Evolutionary conservation across 2,113 vertebrate species (phyloP), one percentile per base, ranked within the genome.

Genomic region (Ascaphus truei): DNA sequence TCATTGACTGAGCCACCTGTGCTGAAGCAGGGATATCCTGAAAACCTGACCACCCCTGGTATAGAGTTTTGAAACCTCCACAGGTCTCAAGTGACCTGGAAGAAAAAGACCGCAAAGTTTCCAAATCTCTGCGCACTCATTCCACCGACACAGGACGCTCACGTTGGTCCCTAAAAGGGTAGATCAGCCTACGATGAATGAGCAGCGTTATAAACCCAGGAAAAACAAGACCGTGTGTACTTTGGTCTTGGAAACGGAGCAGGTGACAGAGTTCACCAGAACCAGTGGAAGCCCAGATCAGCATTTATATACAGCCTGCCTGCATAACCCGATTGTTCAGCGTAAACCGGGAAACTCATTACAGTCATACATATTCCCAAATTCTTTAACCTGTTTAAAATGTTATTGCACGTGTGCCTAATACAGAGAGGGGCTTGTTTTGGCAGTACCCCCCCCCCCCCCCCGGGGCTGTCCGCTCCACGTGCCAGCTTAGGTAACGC

Each of bases 321-420:
- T 30, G 37, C 61, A 41, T 53, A 41, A 39, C 25, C 50, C 16
- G 16, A 37, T 64, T 64, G 62, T 64, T 64, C n/a, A 52, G 23
- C 27, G 29, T 64, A 52, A 15, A 51, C 62, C 20, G 7, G 18
- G 37, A 64, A 52, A 52, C 18, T 22, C 55, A 39, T 22, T n/a
- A 23, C 18, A 29, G 36, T 51, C 30, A 52, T 61, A 20, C 41
- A 69, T 56, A 60, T 51, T 27, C 37, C 22, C 13, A 60, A 22
- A 69, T 60, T 60, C 57, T 41, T 61, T 60, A n/a, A 47, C 33
- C 37, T 69, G 51, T 60, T 50, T 69, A 34, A 48, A 69, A 69
- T 60, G 56, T 60, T 69, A 61, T 69, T 69, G 30, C 57, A 69
- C 67, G 56, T 69, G 67, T 25, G 41, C 37, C 45, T 60, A 52